Evolutionary conservation across 2,113 vertebrate genomes (phyloP), one percentile per base, ranked within the genome.

Genomic region (Phyllopteryx taeniolatus): DNA sequence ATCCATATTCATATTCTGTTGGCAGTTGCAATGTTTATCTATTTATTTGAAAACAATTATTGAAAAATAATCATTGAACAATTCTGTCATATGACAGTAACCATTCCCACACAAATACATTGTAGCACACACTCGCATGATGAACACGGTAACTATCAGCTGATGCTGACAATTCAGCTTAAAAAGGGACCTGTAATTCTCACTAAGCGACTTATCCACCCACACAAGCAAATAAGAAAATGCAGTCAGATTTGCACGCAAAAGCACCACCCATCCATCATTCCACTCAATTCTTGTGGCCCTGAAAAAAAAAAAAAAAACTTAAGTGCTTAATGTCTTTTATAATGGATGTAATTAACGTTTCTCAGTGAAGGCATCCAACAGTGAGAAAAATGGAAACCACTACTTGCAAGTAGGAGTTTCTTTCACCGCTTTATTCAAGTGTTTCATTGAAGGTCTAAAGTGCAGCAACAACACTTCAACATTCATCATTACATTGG

Each of bases 341-440:
- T 85, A 64, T 84, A 75, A 75, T 75, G 67, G 76, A 5, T 72
- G 60, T 71, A 80, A 85, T 89, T 83, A 80, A 60, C 67, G 72
- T 66, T 66, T 54, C 43, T 82, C 74, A 81, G 82, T 79, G 71
- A 68, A 84, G 49, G 76, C 72, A 71, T 76, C 66, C 72, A 78
- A 70, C 72, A 81, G 75, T 75, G 27, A 68, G 78, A 57, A 49
- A 73, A 77, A 80, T 71, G 65, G 15, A 60, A 15, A 13, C 1
- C 14, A 2, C 59, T 15, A 19, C 20, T 19, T 51, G 6, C 68
- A 76, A 78, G 68, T 66, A 10, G 62, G 60, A 68, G 76, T 72
- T 65, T 69, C 64, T 60, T 68, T 60, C 62, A 57, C 73, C 59
- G 44, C 63, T 78, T 57, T 85, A 67, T 78, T 57, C 83, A 67